Percentiles rank a stretch among this genome's conserved stretches.
phyloP scores from a whole-genome alignment of 2,113 vertebrate species.

The Caloenas nicobarica region DNA sequence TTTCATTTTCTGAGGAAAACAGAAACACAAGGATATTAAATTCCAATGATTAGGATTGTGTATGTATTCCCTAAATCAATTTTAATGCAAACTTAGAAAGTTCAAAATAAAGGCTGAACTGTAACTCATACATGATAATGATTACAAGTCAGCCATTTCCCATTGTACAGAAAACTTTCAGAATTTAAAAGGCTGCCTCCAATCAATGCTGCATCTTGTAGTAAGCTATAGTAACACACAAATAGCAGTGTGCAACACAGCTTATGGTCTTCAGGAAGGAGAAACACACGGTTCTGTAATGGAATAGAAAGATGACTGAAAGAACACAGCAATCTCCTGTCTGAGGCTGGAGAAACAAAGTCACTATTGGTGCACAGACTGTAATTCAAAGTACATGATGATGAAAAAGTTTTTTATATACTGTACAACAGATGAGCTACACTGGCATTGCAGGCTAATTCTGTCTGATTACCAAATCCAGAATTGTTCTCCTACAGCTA shows the following conservation, averaged over 20 bases:
- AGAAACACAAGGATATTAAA: not conserved
- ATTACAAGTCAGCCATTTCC: not conserved
- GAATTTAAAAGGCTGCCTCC: not conserved
- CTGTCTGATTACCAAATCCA: not conserved
- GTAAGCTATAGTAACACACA: not conserved
- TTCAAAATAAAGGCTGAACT: not conserved
- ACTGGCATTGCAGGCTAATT: fast-evolving
- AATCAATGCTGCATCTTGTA: not conserved
- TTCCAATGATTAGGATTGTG: not conserved
- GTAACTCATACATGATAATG: not conserved
- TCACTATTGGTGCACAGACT: not conserved
- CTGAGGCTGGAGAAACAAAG: not conserved
- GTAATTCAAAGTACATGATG: not conserved
- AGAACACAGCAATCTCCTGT: not conserved
- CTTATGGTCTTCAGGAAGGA: not conserved
- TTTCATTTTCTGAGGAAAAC: not conserved
- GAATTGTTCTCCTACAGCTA: not conserved
- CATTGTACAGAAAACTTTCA: not conserved
- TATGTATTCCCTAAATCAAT: not conserved
- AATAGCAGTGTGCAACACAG: not conserved
- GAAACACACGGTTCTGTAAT: not conserved
- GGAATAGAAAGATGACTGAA: not conserved
- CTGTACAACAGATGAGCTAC: not conserved
- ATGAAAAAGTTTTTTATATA: not conserved
- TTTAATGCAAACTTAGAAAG: not conserved